phyloP scores from a whole-genome alignment of 2,113 vertebrate genomes.

The Leptosomus discolor region DNA sequence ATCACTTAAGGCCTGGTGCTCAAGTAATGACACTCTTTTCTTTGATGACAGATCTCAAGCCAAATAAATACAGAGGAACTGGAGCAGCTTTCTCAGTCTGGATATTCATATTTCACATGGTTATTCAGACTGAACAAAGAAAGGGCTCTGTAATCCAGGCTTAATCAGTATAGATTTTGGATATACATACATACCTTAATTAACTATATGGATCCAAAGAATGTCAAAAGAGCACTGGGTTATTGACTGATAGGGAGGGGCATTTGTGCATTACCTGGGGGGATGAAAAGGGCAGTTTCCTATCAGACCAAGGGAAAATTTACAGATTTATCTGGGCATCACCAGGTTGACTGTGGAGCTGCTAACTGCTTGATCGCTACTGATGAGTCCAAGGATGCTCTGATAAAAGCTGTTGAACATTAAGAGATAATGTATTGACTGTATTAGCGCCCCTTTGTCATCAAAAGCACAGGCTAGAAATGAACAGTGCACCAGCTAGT shows the following conservation, averaged over 20 bases:
- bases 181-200: slow-evolving; percentile 37
- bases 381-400: background rate
- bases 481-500: background rate
- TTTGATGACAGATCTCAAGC: slow-evolving; percentile 44
- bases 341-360: background rate
- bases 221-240: background rate
- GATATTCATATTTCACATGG: slow-evolving; percentile 24
- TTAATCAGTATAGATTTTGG: slow-evolving; percentile 63
- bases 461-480: background rate
- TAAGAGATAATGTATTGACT: background rate
- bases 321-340: background rate
- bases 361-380: background rate
- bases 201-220: slow-evolving; percentile 54
- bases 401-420: background rate
- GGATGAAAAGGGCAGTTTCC: background rate
- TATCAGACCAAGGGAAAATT: background rate
- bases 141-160: slow-evolving; percentile 10
- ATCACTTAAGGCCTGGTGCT: slow-evolving; percentile 56
- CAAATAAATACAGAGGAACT: slow-evolving; percentile 42
- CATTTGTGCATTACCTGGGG: background rate
- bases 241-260: background rate
- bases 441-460: background rate
- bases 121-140: background rate
- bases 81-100: slow-evolving; percentile 36
- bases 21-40: slow-evolving; percentile 52